phyloP scores from a whole-genome alignment of 1,140 invertebrate species.

The Thalassaphorura encarpata region DNA sequence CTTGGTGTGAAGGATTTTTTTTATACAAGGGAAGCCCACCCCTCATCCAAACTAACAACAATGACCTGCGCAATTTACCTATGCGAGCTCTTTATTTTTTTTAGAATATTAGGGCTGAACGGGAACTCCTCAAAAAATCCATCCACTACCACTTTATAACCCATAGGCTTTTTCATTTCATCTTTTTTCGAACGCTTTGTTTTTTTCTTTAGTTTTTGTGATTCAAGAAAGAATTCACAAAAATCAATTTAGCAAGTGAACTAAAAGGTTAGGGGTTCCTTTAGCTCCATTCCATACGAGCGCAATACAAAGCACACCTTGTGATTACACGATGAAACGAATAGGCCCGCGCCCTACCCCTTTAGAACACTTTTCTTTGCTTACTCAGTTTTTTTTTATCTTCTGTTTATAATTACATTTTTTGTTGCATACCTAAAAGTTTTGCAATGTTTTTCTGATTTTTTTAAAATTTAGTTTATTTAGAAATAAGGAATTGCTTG shows the following conservation, averaged over 20 bases:
- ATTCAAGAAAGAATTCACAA: too few relatives aligned
- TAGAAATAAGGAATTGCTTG: background rate
- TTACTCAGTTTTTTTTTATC: background rate
- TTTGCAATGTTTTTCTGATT: conserved; percentile 26
- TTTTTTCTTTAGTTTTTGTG: too few relatives aligned
- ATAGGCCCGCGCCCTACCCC: background rate
- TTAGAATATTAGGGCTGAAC: too few relatives aligned
- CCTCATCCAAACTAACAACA: too few relatives aligned
- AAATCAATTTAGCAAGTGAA: too few relatives aligned
- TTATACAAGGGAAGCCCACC: background rate
- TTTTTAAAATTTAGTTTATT: conserved; percentile 9
- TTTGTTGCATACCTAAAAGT: conserved; percentile 13
- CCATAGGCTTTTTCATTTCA: too few relatives aligned
- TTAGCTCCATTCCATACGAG: background rate
- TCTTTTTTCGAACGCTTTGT: too few relatives aligned
- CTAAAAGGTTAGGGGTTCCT: background rate
- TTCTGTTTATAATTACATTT: conserved; percentile 26
- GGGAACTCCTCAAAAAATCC: too few relatives aligned
- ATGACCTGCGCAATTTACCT: too few relatives aligned
- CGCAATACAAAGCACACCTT: background rate
- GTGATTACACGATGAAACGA: background rate
- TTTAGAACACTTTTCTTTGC: background rate
- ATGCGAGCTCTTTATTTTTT: too few relatives aligned
- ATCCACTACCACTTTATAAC: too few relatives aligned
- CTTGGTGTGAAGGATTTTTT: background rate